Percentiles rank a stretch among this genome's conserved stretches.
Conservation (phyloP, 1,140 invertebrate genomes). For the Leptopilina boulardi region DNA sequence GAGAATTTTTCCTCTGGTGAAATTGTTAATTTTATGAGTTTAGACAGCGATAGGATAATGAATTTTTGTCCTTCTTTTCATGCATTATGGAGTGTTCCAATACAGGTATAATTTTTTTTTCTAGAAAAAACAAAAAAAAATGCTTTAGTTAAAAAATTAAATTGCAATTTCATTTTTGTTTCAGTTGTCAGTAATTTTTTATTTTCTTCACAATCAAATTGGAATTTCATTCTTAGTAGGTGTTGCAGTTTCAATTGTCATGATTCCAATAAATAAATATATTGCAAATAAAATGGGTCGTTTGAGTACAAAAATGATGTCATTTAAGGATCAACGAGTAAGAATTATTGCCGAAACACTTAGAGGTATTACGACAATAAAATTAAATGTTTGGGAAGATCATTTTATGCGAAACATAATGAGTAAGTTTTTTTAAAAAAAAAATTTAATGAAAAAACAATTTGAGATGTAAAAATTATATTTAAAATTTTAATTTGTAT, state of each 20-base stretch:
- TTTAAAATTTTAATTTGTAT: constrained; percentile 18
- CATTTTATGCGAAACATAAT: constrained; percentile 82
- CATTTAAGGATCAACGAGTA: constrained; percentile 92
- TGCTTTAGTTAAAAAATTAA: no score
- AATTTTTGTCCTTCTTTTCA: constrained; percentile 98
- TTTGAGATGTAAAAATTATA: constrained; percentile 15
- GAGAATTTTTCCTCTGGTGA: constrained; percentile 86
- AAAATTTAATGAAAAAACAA: no score
- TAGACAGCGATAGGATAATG: constrained; percentile 95
- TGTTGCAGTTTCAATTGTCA: constrained; percentile 87
- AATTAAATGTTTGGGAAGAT: constrained; percentile 95
- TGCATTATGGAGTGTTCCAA: constrained; percentile 96
- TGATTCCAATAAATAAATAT: constrained; percentile 96
- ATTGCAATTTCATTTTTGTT: constrained; percentile 64
- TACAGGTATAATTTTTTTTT: constrained; percentile 83
- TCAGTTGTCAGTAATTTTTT: constrained; percentile 87
- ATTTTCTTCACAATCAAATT: constrained; percentile 91
- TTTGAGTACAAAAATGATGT: constrained; percentile 93
- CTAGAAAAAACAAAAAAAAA: constrained; percentile 20
- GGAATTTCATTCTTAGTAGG: constrained; percentile 94
- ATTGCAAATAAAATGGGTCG: constrained; percentile 93
- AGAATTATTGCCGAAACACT: constrained; percentile 93
- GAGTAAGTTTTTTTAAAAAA: constrained; percentile 65
- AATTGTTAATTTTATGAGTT: constrained; percentile 98
- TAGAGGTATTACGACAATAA: constrained; percentile 91